Base-by-base conservation (phyloP, 1,140 invertebrate species). In the Piezodorus guildinii region DNA sequence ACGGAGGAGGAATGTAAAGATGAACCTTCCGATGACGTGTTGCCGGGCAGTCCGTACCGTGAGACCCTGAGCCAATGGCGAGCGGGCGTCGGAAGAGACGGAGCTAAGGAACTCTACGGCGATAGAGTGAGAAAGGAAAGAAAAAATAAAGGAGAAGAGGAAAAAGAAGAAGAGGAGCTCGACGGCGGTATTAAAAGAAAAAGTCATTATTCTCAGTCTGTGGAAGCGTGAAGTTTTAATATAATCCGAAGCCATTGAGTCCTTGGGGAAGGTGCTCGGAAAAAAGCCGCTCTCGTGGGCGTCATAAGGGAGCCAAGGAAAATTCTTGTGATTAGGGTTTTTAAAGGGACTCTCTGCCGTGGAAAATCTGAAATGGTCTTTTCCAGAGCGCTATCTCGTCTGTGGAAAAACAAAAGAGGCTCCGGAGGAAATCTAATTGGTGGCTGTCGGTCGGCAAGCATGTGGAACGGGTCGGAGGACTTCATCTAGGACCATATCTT, bases 191-290 rank as follows among this genome's bases (percentile, higher is more conserved):
- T 56, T 56, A 56, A 56, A 56, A 56, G 52, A 56, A 56, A 56
- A 56, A 56, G 52, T 56, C 52, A 56, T 56, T 56, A 56, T 56
- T 56, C 52, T 56, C 23, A 56, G 34, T 39, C 52, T 56, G 52
- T 56, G 52, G 52, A 23, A 56, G 52, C 52, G 52, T 56, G 52
- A 56, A 56, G 52, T 56, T 56, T 56, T 56, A 56, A 56, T 56
- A 56, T 56, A 56, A 56, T 56, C 52, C 52, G 23, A 25, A 56
- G 52, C 17, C 52, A 56, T 56, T 56, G 23, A 56, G 27, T 56
- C 52, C 52, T 23, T 23, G 2, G 21, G 52, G 52, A 56, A 25
- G 21, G 3, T 15, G 21, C 21, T 10, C 3, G 23, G 52, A 56
- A 56, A 56, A 25, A 25, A 56, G 23, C 23, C 23, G 19, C 15